Conservation (phyloP, 2,113 vertebrate species). For the Clarias batrachus region DNA sequence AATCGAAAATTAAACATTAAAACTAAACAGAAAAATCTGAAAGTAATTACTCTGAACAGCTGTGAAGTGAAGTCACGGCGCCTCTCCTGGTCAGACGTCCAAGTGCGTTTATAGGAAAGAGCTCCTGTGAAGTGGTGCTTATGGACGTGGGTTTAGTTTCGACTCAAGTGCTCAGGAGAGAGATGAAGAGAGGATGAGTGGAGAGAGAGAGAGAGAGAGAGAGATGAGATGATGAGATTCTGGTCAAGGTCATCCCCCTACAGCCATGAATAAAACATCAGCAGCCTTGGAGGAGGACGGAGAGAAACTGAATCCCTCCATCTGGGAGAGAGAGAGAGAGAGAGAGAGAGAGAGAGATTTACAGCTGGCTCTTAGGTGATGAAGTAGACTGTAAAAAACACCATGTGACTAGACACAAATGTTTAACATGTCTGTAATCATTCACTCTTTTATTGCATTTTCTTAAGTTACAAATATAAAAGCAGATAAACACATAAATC, state of each 20-base stretch:
- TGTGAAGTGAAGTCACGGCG: neutral
- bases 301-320: constrained; percentile 54
- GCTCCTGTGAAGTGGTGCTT: neutral
- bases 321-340: constrained; percentile 35
- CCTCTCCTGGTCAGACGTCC: neutral
- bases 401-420: neutral
- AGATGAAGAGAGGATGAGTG: neutral
- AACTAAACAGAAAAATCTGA: neutral
- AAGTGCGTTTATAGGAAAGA: neutral
- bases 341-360: neutral
- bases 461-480: neutral
- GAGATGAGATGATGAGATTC: constrained; percentile 25
- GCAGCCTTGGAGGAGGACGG: constrained; percentile 44
- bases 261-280: constrained; percentile 62
- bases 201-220: constrained; percentile 3
- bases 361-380: neutral
- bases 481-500: neutral
- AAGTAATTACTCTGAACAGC: neutral
- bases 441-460: neutral
- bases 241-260: constrained; percentile 52
- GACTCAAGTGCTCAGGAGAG: neutral
- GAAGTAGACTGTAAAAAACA: neutral
- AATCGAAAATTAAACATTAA: neutral
- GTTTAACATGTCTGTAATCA: neutral
- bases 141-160: neutral